Conservation (phyloP, 2,888 invertebrate genomes). For the Sarcophaga carnaria region DNA sequence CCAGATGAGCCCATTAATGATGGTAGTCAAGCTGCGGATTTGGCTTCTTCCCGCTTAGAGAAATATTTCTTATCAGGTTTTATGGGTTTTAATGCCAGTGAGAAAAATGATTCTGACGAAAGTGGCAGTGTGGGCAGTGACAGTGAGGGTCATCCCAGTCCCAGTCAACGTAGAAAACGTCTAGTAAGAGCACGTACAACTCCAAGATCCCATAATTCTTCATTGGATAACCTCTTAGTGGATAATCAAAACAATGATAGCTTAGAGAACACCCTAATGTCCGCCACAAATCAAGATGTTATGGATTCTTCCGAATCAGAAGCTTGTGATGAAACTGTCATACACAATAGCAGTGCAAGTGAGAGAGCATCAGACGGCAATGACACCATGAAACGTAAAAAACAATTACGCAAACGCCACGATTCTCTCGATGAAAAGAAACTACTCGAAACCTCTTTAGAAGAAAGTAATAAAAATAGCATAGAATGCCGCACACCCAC, state of each 20-base stretch:
- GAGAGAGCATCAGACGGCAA: slow-evolving; percentile 83
- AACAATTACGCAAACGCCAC: slow-evolving; percentile 87
- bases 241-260: slow-evolving; percentile 72
- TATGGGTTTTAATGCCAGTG: slow-evolving; percentile 88
- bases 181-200: slow-evolving; percentile 91
- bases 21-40: slow-evolving; percentile 86
- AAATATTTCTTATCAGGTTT: slow-evolving; percentile 94
- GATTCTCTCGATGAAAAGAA: slow-evolving; percentile 83
- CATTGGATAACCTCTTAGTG: slow-evolving; percentile 89
- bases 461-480: slow-evolving; percentile 65
- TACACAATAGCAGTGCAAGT: slow-evolving; percentile 84
- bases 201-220: slow-evolving; percentile 91
- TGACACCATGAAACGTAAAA: slow-evolving; percentile 92
- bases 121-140: slow-evolving; percentile 95
- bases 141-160: slow-evolving; percentile 93
- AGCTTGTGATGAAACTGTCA: slow-evolving; percentile 85
- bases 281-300: slow-evolving; percentile 83
- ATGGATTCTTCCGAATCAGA: slow-evolving; percentile 88
- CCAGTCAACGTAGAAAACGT: slow-evolving; percentile 91
- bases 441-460: slow-evolving; percentile 72
- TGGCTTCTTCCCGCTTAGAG: slow-evolving; percentile 92
- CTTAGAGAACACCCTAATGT: slow-evolving; percentile 75
- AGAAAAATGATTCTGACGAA: slow-evolving; percentile 88
- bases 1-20: slow-evolving; percentile 83
- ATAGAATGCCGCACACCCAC: slow-evolving; percentile 75